A percentile compares a stretch with the other conserved stretches of the same genome.
phyloP scores from a whole-genome alignment of 2,888 invertebrate species.

The Ormyrus thymus region DNA sequence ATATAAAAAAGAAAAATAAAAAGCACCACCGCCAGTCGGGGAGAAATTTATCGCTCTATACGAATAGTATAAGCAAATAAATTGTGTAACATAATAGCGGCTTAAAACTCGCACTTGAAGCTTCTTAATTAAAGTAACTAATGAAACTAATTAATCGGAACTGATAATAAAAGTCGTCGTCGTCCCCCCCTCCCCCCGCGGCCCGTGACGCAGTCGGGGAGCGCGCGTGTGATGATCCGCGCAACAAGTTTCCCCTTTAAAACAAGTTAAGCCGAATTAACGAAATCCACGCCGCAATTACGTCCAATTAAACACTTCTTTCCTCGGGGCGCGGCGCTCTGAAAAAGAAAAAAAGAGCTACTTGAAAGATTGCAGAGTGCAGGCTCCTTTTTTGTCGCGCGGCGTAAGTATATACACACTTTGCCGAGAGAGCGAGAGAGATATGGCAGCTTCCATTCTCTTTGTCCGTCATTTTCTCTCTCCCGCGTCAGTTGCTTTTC shows the following conservation, averaged over 20 bases:
- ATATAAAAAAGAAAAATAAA: too few relatives aligned
- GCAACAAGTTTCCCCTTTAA: background rate
- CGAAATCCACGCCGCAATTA: conserved; percentile 34
- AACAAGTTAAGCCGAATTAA: conserved; percentile 40
- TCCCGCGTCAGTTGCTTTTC: too few relatives aligned
- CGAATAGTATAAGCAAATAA: too few relatives aligned
- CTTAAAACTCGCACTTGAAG: too few relatives aligned
- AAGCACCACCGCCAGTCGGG: too few relatives aligned
- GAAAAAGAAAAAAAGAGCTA: background rate
- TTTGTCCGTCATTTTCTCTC: too few relatives aligned
- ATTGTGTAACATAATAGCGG: too few relatives aligned
- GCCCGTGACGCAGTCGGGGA: background rate
- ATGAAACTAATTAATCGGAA: conserved; percentile 32
- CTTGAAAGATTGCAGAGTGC: background rate
- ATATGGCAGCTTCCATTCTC: too few relatives aligned
- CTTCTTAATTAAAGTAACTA: conserved; percentile 42
- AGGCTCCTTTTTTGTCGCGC: background rate
- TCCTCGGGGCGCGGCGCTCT: background rate
- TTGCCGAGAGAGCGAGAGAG: too few relatives aligned
- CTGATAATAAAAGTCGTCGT: conserved; percentile 1
- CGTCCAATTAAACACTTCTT: conserved; percentile 36
- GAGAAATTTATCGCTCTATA: too few relatives aligned
- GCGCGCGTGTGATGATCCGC: background rate
- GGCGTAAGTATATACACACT: background rate
- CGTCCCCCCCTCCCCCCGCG: background rate